Conservation (phyloP, 2,888 invertebrate species). For the Chymomyza procnemis region DNA sequence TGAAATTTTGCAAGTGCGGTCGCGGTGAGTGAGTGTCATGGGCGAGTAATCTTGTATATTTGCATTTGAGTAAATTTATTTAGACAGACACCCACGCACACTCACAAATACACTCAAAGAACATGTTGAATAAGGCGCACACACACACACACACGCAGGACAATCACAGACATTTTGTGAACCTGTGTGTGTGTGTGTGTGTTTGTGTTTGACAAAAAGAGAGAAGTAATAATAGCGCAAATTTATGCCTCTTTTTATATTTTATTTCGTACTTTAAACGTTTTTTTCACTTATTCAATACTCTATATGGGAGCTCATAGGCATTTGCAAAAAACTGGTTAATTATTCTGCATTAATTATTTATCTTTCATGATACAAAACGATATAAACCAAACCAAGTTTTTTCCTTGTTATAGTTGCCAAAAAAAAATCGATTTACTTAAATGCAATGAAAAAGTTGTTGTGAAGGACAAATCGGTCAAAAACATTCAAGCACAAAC, state of each 20-base stretch:
- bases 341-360: no score
- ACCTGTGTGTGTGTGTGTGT: not conserved
- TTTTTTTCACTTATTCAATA: not conserved
- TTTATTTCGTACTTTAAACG: conserved; percentile 25
- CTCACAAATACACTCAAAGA: not conserved
- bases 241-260: conserved; percentile 12
- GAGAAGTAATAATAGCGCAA: not conserved
- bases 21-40: not conserved
- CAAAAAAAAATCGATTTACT: no score
- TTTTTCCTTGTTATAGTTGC: no score
- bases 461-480: no score
- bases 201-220: not conserved
- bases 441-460: no score
- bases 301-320: not conserved
- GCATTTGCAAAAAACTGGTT: no score
- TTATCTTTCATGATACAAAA: no score
- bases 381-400: no score
- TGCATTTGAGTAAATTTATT: conserved; percentile 43
- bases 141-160: no score
- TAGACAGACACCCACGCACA: not conserved
- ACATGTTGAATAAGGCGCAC: no score
- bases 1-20: conserved; percentile 16
- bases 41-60: conserved; percentile 16
- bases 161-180: not conserved
- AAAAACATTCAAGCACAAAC: no score